phyloP scores from a whole-genome alignment of 2,797 vertebrate species.

The Schizothorax lantsangensis region DNA sequence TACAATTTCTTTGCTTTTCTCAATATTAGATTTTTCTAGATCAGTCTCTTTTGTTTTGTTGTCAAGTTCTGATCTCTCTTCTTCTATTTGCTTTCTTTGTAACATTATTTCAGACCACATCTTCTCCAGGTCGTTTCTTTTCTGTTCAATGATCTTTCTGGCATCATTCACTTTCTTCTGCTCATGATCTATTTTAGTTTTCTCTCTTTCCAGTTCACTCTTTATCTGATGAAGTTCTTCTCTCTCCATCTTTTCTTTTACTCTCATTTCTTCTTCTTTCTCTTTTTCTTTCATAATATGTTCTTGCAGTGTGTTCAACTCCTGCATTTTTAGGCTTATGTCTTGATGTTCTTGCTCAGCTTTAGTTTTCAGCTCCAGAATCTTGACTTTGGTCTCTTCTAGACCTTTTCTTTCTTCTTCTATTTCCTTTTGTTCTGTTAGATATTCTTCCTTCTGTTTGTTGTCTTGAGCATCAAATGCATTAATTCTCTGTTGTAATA shows the following conservation, averaged over 20 bases:
- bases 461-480: background rate
- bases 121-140: background rate
- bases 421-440: background rate
- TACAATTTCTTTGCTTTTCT: background rate
- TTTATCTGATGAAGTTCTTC: background rate
- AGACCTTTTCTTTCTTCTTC: slow-evolving; percentile 8
- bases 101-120: background rate
- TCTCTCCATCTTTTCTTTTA: background rate
- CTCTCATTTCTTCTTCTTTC: background rate
- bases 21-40: background rate
- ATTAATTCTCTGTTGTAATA: background rate
- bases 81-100: background rate
- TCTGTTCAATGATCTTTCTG: background rate
- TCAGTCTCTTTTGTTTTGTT: background rate
- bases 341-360: background rate
- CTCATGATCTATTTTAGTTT: background rate
- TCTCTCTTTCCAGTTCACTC: background rate
- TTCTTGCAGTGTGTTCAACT: slow-evolving; percentile 3
- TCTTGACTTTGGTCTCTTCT: background rate
- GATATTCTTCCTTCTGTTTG: background rate
- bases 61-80: background rate
- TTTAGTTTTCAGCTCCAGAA: background rate
- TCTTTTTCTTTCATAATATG: background rate
- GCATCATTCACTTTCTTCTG: background rate
- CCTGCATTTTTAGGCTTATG: background rate